A percentile compares a stretch with the other conserved stretches of the same genome.
These are phyloP conservation scores for Sebastes itinus DNA, from an alignment of 2,797 vertebrate species.

Conservation along the genomic window DNA sequence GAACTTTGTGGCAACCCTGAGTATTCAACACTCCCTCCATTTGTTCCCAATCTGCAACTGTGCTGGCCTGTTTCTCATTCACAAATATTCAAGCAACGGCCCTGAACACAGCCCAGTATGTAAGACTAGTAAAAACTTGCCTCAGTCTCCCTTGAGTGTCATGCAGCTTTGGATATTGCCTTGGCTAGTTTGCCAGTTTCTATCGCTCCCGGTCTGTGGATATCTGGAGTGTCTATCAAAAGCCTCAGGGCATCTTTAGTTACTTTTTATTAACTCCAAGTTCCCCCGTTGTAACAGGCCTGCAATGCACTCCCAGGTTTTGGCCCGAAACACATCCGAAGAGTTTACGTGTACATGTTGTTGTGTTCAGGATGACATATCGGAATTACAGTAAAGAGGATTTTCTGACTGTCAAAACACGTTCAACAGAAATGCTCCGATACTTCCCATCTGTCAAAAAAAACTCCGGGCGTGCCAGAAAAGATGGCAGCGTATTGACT, in stretches of 20 bases:
- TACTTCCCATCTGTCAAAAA: background rate
- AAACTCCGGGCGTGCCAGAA: background rate
- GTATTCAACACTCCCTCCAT: background rate
- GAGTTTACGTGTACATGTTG: background rate
- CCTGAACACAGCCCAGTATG: constrained; percentile 38
- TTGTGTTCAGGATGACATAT: background rate
- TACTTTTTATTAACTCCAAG: constrained; percentile 10
- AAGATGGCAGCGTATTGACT: background rate
- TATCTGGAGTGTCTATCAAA: constrained; percentile 33
- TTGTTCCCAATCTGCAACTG: background rate
- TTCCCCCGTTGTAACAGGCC: constrained; percentile 25
- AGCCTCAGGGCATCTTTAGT: constrained; percentile 31
- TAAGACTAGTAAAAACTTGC: constrained; percentile 65
- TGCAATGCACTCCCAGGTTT: background rate
- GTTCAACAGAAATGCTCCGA: background rate
- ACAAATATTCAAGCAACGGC: constrained; percentile 30
- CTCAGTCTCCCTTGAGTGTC: constrained; percentile 8
- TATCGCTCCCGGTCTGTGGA: constrained; percentile 46
- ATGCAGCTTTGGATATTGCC: constrained; percentile 38
- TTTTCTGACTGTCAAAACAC: background rate
- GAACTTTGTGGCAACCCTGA: background rate
- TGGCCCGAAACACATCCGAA: constrained; percentile 12
- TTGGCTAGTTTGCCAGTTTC: constrained; percentile 30
- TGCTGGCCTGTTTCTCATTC: constrained; percentile 12
- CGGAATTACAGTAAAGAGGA: background rate